These are phyloP conservation scores for Drosophila lini DNA, from an alignment of 1,140 invertebrate genomes.

Conservation along the genomic window DNA sequence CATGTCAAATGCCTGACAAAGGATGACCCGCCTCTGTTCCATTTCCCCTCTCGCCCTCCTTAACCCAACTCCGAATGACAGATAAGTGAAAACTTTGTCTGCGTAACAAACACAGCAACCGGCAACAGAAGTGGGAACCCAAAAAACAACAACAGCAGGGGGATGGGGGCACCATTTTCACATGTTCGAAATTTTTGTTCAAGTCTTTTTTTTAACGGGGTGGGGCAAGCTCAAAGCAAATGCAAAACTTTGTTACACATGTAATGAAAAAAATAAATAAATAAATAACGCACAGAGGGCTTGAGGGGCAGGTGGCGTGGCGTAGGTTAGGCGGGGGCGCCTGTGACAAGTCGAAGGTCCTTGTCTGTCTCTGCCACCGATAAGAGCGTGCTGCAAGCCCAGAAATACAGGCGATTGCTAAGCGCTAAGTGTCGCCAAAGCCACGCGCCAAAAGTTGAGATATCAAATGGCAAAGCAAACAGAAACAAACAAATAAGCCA, in stretches of 20 bases:
- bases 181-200: constrained; percentile 26
- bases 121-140: constrained; percentile 11
- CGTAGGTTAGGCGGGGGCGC: constrained; percentile 1
- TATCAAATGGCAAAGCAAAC: constrained; percentile 78
- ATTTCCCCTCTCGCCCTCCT: not conserved
- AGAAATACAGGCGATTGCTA: constrained; percentile 60
- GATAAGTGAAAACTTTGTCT: constrained; percentile 74
- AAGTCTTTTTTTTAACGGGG: constrained; percentile 60
- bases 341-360: constrained; percentile 35
- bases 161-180: constrained; percentile 7
- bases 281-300: constrained; percentile 62
- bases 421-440: constrained; percentile 67
- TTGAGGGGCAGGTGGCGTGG: constrained; percentile 14
- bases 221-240: constrained; percentile 72
- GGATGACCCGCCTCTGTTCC: constrained; percentile 47
- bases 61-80: constrained; percentile 56
- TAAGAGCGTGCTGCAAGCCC: constrained; percentile 42
- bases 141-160: not conserved
- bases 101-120: constrained; percentile 51
- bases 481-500: constrained; percentile 46
- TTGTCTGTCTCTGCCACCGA: constrained; percentile 43
- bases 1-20: constrained; percentile 75
- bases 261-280: constrained; percentile 83
- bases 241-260: constrained; percentile 81
- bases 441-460: constrained; percentile 77